These are phyloP conservation scores for Numida meleagris DNA, from an alignment of 2,113 vertebrate genomes.

Conservation along the genomic window DNA sequence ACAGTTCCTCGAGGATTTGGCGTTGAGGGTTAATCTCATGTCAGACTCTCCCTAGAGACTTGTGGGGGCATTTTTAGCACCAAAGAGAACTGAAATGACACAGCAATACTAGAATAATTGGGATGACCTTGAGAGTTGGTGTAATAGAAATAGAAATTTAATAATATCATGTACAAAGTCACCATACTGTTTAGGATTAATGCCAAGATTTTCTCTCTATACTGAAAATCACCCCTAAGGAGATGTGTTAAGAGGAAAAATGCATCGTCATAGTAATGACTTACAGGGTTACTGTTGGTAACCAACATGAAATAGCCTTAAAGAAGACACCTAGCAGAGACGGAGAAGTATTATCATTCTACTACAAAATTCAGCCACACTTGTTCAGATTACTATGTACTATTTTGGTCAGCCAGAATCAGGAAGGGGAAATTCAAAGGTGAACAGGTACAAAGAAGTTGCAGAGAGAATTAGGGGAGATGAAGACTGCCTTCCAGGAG, in stretches of 20 bases:
- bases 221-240: not conserved
- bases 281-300: not conserved
- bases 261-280: not conserved
- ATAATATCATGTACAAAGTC: not conserved
- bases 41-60: not conserved
- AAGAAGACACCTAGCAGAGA: not conserved
- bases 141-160: not conserved
- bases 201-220: not conserved
- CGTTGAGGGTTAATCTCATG: not conserved
- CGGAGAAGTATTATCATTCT: not conserved
- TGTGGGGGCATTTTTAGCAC: not conserved
- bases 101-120: not conserved
- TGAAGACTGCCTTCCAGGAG: not conserved
- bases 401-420: not conserved
- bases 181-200: not conserved
- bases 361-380: not conserved
- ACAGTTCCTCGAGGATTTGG: not conserved
- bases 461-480: not conserved
- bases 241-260: not conserved
- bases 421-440: not conserved
- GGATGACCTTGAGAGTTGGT: not conserved
- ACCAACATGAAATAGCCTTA: not conserved
- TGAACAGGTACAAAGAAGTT: not conserved
- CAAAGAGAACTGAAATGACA: not conserved
- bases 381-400: not conserved